These are phyloP conservation scores for Sebastes oblongus DNA, from an alignment of 2,797 vertebrate species.

Conservation along the genomic window DNA sequence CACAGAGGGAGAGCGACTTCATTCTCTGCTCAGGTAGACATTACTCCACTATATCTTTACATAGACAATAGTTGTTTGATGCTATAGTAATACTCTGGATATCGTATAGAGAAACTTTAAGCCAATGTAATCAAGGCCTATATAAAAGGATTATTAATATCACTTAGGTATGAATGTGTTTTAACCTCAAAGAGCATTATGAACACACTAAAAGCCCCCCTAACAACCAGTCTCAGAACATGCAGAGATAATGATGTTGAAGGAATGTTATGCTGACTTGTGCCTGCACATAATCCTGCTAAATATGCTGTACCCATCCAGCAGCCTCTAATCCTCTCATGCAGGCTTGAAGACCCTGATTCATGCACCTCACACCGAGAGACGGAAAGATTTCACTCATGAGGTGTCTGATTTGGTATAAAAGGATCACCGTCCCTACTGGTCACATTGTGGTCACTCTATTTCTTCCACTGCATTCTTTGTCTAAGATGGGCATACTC, in stretches of 20 bases:
- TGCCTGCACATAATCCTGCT: slow-evolving; percentile 72
- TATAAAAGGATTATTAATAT: not conserved
- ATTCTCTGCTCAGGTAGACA: no score
- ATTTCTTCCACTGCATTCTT: slow-evolving; percentile 46
- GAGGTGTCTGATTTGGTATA: slow-evolving; percentile 33
- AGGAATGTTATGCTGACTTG: slow-evolving; percentile 70
- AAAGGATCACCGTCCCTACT: slow-evolving; percentile 1
- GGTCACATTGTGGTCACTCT: slow-evolving; percentile 30
- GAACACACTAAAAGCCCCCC: slow-evolving; percentile 2
- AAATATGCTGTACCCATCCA: slow-evolving; percentile 72
- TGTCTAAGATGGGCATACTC: slow-evolving; percentile 20
- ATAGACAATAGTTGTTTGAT: no score
- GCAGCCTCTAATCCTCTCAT: slow-evolving; percentile 68
- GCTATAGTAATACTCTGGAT: no score
- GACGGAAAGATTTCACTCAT: slow-evolving; percentile 30
- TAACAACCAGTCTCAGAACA: slow-evolving; percentile 44
- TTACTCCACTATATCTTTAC: no score
- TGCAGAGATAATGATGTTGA: slow-evolving; percentile 64
- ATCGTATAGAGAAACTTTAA: no score
- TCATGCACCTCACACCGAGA: slow-evolving; percentile 40
- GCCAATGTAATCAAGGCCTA: not conserved
- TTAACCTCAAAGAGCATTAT: slow-evolving; percentile 28
- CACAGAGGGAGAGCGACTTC: no score
- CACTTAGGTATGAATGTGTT: not conserved
- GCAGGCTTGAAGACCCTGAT: slow-evolving; percentile 35